phyloP scores from a whole-genome alignment of 2,113 vertebrate genomes.

The Tricholaema leucomelas region DNA sequence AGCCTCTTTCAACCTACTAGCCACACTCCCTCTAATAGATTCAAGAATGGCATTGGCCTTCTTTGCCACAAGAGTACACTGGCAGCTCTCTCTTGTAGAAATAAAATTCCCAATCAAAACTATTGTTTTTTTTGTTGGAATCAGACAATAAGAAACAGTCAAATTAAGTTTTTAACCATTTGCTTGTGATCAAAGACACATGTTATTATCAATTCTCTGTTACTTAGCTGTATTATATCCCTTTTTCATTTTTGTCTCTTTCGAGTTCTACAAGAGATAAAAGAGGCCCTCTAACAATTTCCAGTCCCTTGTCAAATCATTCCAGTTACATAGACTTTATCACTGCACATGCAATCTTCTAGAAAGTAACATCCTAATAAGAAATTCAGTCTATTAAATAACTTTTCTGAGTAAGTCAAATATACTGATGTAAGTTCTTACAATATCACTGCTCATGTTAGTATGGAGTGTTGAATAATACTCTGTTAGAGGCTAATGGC shows the following conservation, averaged over 20 bases:
- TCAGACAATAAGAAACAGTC: neutral
- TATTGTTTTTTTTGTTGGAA: neutral
- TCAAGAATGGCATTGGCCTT: too few relatives aligned
- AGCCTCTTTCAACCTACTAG: too few relatives aligned
- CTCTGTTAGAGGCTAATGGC: neutral
- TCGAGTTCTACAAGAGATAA: neutral
- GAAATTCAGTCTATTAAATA: neutral
- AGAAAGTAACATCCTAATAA: neutral
- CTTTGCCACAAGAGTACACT: too few relatives aligned
- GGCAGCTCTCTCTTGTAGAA: neutral
- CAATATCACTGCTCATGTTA: neutral
- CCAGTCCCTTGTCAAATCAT: neutral
- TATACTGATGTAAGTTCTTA: neutral
- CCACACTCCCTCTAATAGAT: too few relatives aligned
- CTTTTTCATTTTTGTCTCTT: neutral
- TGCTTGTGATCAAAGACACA: neutral
- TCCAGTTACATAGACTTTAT: neutral
- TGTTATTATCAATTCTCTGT: neutral
- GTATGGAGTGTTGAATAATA: neutral
- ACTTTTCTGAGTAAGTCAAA: neutral
- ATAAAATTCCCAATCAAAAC: neutral
- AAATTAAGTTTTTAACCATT: neutral
- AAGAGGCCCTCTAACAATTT: slow-evolving; percentile 25
- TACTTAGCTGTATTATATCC: neutral
- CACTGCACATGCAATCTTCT: neutral